Base-by-base conservation (phyloP, 2,113 vertebrate genomes). In the Crotophaga sulcirostris region DNA sequence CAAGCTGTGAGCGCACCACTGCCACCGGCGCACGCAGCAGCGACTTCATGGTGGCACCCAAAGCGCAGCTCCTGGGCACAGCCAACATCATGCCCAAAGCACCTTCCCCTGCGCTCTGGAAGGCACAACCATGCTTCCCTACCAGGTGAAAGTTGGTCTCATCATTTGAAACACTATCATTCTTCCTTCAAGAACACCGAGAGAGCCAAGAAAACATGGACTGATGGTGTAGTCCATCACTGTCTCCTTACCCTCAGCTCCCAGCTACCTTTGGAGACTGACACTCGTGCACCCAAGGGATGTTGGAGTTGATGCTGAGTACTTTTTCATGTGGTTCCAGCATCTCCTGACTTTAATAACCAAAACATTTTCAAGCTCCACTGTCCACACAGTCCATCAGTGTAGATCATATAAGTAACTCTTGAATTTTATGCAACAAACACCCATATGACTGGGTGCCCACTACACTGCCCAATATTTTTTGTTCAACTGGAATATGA, bases 61-160 rank as follows among this genome's bases (percentile, higher is more conserved):
- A 47, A 69, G 24, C 0, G 0, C 4, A 2, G 52, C 38, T 63
- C 10, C 3, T 23, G 12, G 28, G 34, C 64, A n/a, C 56, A 78
- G 47, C 3, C 34, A 21, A 15, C 29, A 17, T n/a, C 1, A 1
- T 1, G 19, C 21, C 38, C 42, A 47, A 31, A 62, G 23, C 15
- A 17, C 40, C 59, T 34, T 34, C 58, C 36, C 21, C 33, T 55
- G 25, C 0, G 0, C 47, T 36, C 10, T 33, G 23, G 29, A 84
- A 73, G 13, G 76, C 14, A 47, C 36, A 76, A 3, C 14, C n/a
- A 6, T 8, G 16, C 12, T 69, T 19, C 18, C 12, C 36, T 40
- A 11, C 11, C 34, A 84, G 16, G n/a, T 29, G 17, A 58, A 77
- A 45, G n/a, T 14, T 38, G 15, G n/a, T 73, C 12, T n/a, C 12